Conservation (phyloP, 2,113 vertebrate species). For the Etia nguti region DNA sequence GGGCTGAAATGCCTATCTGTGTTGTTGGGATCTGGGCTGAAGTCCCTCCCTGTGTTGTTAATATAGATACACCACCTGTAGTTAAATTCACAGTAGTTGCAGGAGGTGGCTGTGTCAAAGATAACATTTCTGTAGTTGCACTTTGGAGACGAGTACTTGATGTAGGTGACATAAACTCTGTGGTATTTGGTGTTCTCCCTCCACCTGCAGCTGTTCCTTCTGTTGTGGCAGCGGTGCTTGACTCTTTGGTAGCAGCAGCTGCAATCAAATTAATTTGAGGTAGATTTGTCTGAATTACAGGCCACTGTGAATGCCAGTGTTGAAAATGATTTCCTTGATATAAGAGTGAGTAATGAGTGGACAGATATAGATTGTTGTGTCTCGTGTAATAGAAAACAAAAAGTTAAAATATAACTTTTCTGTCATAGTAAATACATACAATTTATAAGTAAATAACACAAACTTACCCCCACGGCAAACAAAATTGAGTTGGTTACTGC, state of each 20-base stretch:
- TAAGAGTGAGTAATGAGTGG: not conserved
- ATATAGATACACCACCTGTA: not conserved
- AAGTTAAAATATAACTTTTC: not conserved
- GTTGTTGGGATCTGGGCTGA: not conserved
- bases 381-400: not conserved
- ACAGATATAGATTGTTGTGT: not conserved
- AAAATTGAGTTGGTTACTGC: not conserved
- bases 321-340: slow-evolving; percentile 16
- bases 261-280: not conserved
- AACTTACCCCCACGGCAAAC: slow-evolving; percentile 55
- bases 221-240: not conserved
- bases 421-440: not conserved
- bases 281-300: not conserved
- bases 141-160: not conserved
- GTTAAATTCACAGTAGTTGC: not conserved
- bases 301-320: not conserved
- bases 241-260: not conserved
- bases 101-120: not conserved
- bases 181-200: not conserved
- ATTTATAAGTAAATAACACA: not conserved
- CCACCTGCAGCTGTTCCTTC: not conserved
- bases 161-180: not conserved
- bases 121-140: not conserved
- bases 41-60: not conserved
- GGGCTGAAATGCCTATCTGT: not conserved